A percentile compares a stretch with the other conserved stretches of the same genome.
Evolutionary conservation across 2,113 vertebrate species (phyloP).

Genomic region (Aptenodytes patagonicus): DNA sequence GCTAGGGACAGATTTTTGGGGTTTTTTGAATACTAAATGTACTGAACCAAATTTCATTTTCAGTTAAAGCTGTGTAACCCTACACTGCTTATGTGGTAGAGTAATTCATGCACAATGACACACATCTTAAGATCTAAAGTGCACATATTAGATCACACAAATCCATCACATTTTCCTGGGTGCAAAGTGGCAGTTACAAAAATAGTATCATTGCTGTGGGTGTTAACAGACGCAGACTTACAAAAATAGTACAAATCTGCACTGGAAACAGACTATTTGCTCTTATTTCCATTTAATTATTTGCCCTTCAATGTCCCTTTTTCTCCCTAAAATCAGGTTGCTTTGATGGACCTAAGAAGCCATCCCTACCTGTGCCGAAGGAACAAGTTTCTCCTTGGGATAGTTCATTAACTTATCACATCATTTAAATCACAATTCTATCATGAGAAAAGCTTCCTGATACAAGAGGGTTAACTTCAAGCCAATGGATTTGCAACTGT

Average conservation of each 20-base stretch:
- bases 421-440: neutral
- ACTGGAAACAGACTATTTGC: neutral
- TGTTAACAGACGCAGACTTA: neutral
- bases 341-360: neutral
- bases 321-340: neutral
- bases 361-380: neutral
- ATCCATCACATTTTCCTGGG: slow-evolving; percentile 1
- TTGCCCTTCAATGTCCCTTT: neutral
- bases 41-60: neutral
- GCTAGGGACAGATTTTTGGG: neutral
- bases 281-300: neutral
- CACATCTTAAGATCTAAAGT: slow-evolving; percentile 4
- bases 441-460: neutral
- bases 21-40: neutral
- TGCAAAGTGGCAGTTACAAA: slow-evolving; percentile 18
- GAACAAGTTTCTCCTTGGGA: neutral
- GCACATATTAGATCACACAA: neutral
- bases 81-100: neutral
- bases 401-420: neutral
- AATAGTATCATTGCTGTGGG: neutral
- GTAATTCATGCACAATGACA: slow-evolving; percentile 17
- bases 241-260: neutral
- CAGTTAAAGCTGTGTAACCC: neutral
- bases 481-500: neutral
- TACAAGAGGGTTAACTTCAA: neutral